These are phyloP conservation scores for Malaclemys terrapin DNA, from an alignment of 2,113 vertebrate genomes.

Conservation along the genomic window DNA sequence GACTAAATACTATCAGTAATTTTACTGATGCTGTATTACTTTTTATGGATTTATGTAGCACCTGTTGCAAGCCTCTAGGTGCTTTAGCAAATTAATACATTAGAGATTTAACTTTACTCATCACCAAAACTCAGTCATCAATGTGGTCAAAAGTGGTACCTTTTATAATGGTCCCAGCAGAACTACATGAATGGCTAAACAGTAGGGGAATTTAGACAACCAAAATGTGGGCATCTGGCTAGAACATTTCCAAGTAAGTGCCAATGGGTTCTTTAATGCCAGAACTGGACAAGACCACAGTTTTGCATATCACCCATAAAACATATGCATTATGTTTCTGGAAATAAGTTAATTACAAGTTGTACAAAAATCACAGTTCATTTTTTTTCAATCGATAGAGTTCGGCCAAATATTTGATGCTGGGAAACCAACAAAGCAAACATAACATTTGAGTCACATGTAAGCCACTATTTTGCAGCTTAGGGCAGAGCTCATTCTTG, in stretches of 20 bases:
- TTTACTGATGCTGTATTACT: background rate
- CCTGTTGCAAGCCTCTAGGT: background rate
- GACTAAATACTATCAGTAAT: background rate
- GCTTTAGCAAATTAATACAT: background rate
- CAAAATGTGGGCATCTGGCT: background rate
- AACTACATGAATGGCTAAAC: background rate
- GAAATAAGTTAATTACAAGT: background rate
- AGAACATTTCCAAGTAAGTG: background rate
- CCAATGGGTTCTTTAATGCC: background rate
- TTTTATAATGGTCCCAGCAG: background rate
- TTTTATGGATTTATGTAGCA: background rate
- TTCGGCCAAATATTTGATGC: background rate
- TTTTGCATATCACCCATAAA: background rate
- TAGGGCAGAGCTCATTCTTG: background rate
- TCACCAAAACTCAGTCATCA: background rate
- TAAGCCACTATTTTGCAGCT: background rate
- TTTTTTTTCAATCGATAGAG: background rate
- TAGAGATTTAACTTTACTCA: background rate
- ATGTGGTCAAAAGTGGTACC: background rate
- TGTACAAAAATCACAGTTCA: background rate
- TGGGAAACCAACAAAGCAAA: background rate
- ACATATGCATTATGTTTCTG: too few species aligned
- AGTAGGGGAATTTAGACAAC: background rate
- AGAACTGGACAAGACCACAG: background rate
- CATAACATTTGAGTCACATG: accelerated